Base-by-base conservation (phyloP, 2,797 vertebrate genomes). In the Ptychobarbus kaznakovi region DNA sequence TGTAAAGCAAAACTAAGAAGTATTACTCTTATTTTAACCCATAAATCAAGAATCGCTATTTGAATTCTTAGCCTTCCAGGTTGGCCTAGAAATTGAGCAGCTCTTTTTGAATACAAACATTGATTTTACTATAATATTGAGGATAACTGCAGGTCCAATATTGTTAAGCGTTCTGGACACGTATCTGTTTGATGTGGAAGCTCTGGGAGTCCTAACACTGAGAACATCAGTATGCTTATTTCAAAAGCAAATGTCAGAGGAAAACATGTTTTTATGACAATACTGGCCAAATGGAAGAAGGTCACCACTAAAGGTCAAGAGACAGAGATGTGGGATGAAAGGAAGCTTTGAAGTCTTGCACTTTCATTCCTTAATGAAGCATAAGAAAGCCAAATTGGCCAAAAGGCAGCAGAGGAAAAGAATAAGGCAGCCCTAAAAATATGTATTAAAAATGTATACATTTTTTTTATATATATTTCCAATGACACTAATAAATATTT, bases 221-320 rank as follows among this genome's bases (percentile, higher is more conserved):
- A 66, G 42, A 28, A 35, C 20, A 80, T 51, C 7, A 68, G 32
- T 18, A 6, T 0, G 13, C 38, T 78, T 78, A 38, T 78, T 69
- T 80, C 20, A 49, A 69, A 81, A 81, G 35, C 35, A 70, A 58
- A 40, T 72, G 80, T 82, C 80, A 82, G 68, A 82, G 49, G 28
- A 82, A 82, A 13, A 56, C 49, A 72, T 18, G 32, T 53, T 70
- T 42, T 53, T 42, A 69, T 81, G 49, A 72, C 66, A 66, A 49
- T 58, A 58, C 35, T 82, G 80, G 32, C 51, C 80, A 72, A 42
- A 56, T 82, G 68, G 58, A 49, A 83, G 40, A 83, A 65, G 58
- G 72, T 75, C 70, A 65, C 25, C 16, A 6, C 25, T 18, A 75
- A 83, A 75, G 42, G 56, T 66, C 72, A 83, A 83, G 56, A 75